A percentile compares a stretch with the other conserved stretches of the same genome.
Evolutionary conservation across 2,113 vertebrate species (phyloP).

Genomic region (Leucoraja erinaceus): DNA sequence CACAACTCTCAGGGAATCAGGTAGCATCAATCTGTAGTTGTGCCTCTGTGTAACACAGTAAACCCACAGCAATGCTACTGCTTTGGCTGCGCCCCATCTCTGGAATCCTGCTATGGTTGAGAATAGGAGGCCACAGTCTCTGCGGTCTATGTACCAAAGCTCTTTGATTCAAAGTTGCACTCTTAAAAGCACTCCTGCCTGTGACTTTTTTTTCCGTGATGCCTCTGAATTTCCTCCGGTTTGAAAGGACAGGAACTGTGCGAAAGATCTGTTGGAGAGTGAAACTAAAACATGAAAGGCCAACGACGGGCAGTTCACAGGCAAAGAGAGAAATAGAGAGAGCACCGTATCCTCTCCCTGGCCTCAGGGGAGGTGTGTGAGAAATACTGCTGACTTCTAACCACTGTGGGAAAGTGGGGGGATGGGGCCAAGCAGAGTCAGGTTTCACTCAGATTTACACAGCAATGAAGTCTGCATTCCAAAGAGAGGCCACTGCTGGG

Average conservation of each 20-base stretch:
- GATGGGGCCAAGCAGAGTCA: constrained; percentile 47
- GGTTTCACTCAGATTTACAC: constrained; percentile 40
- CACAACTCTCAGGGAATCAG: too few species aligned
- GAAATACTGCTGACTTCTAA: constrained; percentile 53
- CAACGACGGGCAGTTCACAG: constrained; percentile 32
- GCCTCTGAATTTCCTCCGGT: neutral
- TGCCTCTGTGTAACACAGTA: neutral
- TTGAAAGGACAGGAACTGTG: neutral
- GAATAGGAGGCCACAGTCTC: neutral
- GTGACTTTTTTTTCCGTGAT: neutral
- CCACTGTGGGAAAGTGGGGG: constrained; percentile 62
- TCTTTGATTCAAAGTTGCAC: too few species aligned
- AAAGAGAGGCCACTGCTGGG: neutral
- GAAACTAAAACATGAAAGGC: constrained; percentile 4
- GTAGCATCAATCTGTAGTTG: too few species aligned
- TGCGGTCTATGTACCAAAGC: neutral
- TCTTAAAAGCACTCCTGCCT: neutral
- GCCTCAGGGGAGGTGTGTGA: constrained; percentile 50
- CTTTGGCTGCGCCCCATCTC: too few species aligned
- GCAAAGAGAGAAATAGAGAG: constrained; percentile 24
- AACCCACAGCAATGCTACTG: neutral
- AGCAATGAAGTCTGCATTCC: constrained; percentile 1
- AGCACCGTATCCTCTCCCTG: constrained; percentile 7
- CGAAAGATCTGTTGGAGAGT: constrained; percentile 18
- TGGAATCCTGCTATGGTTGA: neutral